Conservation (phyloP, 2,113 vertebrate genomes). For the Petrocephalus microphthalmus region DNA sequence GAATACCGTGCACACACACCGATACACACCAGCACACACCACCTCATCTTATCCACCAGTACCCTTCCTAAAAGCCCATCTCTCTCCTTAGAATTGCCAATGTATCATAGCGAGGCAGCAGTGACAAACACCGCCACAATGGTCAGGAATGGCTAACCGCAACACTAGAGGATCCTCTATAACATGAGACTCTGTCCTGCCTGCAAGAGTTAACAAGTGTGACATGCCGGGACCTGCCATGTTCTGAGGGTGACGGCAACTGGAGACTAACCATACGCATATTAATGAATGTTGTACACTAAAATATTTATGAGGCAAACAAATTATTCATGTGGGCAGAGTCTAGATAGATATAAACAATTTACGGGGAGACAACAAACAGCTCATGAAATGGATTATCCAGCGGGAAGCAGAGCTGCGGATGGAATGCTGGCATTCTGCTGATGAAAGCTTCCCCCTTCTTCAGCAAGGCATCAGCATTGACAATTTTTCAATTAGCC, state of each 20-base stretch:
- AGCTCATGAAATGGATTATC: conserved; percentile 54
- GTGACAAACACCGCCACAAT: neutral
- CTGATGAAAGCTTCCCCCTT: neutral
- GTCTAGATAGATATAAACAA: conserved; percentile 66
- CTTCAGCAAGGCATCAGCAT: conserved; percentile 39
- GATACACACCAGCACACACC: neutral
- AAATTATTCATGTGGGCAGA: conserved; percentile 66
- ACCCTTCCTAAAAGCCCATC: neutral
- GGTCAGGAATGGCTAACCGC: neutral
- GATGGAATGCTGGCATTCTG: neutral
- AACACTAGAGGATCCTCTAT: neutral
- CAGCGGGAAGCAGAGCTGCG: conserved; percentile 39
- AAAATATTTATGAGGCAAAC: conserved; percentile 69
- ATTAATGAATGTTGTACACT: conserved; percentile 63
- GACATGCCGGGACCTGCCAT: neutral
- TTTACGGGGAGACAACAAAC: conserved; percentile 60
- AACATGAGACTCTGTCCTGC: neutral
- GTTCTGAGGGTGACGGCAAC: conserved; percentile 26
- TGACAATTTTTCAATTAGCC: conserved; percentile 65
- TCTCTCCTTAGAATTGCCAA: neutral
- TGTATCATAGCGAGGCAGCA: neutral
- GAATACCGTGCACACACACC: neutral
- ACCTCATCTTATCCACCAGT: neutral
- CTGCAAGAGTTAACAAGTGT: neutral
- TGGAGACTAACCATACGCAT: conserved; percentile 52